phyloP scores from a whole-genome alignment of 2,888 invertebrate genomes.

The Yponomeuta plumbellus region DNA sequence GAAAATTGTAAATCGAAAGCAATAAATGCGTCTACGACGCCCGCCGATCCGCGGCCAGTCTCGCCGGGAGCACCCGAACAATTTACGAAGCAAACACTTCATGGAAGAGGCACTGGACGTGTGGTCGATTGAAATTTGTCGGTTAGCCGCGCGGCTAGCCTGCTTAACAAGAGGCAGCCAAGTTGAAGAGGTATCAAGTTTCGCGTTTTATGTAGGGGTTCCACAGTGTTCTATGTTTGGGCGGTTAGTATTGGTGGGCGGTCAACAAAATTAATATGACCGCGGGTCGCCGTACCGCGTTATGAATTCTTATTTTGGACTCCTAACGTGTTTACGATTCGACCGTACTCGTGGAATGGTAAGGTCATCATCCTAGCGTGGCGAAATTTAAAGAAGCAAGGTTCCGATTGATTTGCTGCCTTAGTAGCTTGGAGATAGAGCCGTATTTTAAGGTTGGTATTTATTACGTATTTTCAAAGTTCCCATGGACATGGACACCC shows the following conservation, averaged over 20 bases:
- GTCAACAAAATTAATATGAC: neutral
- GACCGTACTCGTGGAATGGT: neutral
- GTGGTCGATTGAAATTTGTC: neutral
- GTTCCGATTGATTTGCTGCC: too few relatives aligned
- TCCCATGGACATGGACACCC: too few relatives aligned
- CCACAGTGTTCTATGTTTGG: neutral
- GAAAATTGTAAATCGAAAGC: constrained; percentile 66
- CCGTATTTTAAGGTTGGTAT: too few relatives aligned
- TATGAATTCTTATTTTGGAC: neutral
- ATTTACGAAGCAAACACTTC: neutral
- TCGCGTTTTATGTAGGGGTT: neutral
- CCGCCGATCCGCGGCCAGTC: constrained; percentile 38
- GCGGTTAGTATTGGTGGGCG: neutral
- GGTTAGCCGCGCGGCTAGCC: neutral
- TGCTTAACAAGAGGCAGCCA: neutral
- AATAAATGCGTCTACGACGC: constrained; percentile 63
- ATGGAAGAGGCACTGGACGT: neutral
- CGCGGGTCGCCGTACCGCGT: neutral
- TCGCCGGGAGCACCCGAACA: constrained; percentile 25
- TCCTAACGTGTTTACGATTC: neutral
- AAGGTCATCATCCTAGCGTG: neutral
- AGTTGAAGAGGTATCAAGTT: neutral
- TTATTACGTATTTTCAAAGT: too few relatives aligned
- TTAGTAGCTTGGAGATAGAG: neutral
- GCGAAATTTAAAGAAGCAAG: neutral